Evolutionary conservation across 2,797 vertebrate species (phyloP), one percentile per base, ranked within the genome.

Genomic region (Chaunax sp.): DNA sequence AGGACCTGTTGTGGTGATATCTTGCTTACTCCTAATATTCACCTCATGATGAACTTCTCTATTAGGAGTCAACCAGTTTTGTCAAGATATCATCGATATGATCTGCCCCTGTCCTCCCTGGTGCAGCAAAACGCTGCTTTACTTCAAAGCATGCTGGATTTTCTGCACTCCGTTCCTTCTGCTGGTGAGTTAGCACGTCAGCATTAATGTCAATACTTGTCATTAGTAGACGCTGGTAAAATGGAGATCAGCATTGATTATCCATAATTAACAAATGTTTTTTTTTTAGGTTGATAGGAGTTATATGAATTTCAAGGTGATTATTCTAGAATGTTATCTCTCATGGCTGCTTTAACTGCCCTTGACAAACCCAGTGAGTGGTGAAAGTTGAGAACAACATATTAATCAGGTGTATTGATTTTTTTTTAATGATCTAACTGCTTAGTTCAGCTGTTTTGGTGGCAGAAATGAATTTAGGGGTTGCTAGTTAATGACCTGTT

Each of bases 61-160:
- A 10, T 26, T 52, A 95, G 95, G 95, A 16, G 90, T 95, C 37
- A 94, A 95, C 84, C 95, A 95, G 89, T 96, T 96, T 72, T 95
- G 95, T 70, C 90, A 94, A 18, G 95, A 95, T 81, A 95, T 96
- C 22, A 35, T 94, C 37, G 95, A 95, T 54, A 95, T 96, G 95
- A 92, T 95, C 75, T 74, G 88, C 66, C 86, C 72, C 44, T 95
- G 94, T 5, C 95, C 95, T 11, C 87, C 93, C 2, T 96, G 95
- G 94, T 95, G 94, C 87, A 81, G 75, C 61, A 95, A 93, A 85
- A 66, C 94, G 56, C 81, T 96, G 67, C 54, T 93, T 45, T 95
- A 94, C 87, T 96, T 95, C 89, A 94, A 95, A 84, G 94, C 92
- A 5, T 96, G 95, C 85, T 96, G 95, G 95, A 87, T 92, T 41